These are phyloP conservation scores for Acanthoscelides obtectus DNA, from an alignment of 2,888 invertebrate genomes.

Conservation along the genomic window DNA sequence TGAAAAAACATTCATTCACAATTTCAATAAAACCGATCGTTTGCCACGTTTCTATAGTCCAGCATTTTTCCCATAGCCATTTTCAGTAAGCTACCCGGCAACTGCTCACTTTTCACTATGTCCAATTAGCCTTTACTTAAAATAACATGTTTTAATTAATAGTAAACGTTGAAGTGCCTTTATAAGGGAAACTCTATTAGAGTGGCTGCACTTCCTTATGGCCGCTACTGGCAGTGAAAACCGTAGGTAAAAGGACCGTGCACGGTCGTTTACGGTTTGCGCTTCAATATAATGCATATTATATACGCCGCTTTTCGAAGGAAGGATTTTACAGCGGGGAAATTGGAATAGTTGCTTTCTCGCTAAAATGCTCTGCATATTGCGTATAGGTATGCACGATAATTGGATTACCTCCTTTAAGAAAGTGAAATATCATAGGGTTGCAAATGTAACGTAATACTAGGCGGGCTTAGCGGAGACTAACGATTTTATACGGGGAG, in stretches of 20 bases:
- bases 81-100: neutral
- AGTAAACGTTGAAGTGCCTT: neutral
- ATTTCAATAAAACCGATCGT: neutral
- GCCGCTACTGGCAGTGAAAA: neutral
- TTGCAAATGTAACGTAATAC: neutral
- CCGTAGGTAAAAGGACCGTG: neutral
- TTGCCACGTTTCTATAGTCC: neutral
- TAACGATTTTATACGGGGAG: neutral
- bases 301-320: neutral
- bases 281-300: neutral
- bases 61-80: neutral
- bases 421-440: neutral
- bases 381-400: neutral
- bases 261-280: neutral
- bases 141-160: neutral
- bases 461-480: neutral
- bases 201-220: neutral
- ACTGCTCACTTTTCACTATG: neutral
- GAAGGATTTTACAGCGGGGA: neutral
- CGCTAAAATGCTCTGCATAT: neutral
- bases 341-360: neutral
- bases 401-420: neutral
- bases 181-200: neutral
- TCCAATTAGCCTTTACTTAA: neutral
- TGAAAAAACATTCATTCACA: neutral